Evolutionary conservation across 2,113 vertebrate genomes (phyloP).

Genomic region (Shinisaurus crocodilurus): DNA sequence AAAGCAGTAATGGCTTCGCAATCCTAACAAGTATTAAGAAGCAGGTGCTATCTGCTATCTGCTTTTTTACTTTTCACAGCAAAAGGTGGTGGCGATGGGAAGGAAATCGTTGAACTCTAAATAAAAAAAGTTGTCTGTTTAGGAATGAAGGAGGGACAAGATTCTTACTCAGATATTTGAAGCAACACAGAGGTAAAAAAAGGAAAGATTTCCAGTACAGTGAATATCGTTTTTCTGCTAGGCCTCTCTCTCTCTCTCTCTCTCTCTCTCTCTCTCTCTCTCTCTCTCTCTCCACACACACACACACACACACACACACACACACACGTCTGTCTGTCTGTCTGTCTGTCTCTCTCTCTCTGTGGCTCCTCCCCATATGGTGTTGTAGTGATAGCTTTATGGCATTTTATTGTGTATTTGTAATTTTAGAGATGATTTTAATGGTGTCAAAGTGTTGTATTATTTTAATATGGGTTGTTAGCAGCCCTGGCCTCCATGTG

Average conservation of each 20-base stretch:
- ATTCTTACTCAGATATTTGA: background rate
- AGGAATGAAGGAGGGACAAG: background rate
- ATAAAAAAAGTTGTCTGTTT: conserved; percentile 37
- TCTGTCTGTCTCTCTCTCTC: background rate
- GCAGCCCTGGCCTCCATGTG: too few relatives aligned
- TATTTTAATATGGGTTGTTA: too few relatives aligned
- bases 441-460: too few relatives aligned
- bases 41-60: background rate
- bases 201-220: background rate
- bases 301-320: too few relatives aligned
- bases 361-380: too few relatives aligned
- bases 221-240: background rate
- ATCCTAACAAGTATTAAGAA: conserved; percentile 28
- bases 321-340: too few relatives aligned
- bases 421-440: too few relatives aligned
- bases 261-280: too few relatives aligned
- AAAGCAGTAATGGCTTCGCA: conserved; percentile 48
- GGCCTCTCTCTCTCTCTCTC: background rate
- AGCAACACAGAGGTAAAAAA: conserved; percentile 1
- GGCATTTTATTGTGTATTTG: too few relatives aligned
- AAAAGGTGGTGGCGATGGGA: background rate
- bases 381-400: too few relatives aligned
- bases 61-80: background rate
- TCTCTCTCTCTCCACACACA: too few relatives aligned
- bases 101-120: conserved; percentile 37